Evolutionary conservation across 2,888 invertebrate genomes (phyloP), one percentile per base, ranked within the genome.

Genomic region (Oegoconia quadripuncta): DNA sequence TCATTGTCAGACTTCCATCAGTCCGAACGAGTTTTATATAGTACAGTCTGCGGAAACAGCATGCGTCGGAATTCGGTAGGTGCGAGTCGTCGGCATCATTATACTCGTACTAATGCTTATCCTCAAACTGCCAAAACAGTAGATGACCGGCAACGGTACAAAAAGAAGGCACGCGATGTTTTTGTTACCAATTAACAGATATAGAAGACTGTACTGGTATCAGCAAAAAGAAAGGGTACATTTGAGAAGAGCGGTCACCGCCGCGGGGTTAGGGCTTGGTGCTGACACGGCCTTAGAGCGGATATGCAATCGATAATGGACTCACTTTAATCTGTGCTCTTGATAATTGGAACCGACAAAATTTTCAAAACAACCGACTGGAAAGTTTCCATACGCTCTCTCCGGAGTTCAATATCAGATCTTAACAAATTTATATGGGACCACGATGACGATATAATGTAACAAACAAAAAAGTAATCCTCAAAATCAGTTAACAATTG

Each of bases 211-310:
- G 29, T 16, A 30, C 20, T 32, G 17, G 28, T 36, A 36, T 37
- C 34, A 28, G 20, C 36, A 35, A 34, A 64, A 61, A 62, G 61
- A 61, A 55, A 50, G 55, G 45, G 51, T 50, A 55, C 58, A 50
- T 57, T 58, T 55, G 54, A 58, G 50, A 52, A 50, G 60, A 54
- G 50, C 56, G 59, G 62, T 46, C 58, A 62, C 48, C 42, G 67
- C 70, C 65, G 59, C 59, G 50, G 64, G 51, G 58, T 49, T 26
- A 37, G 25, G 8, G 8, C 13, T 16, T 9, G 52, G 56, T 34
- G 14, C 30, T 53, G 49, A 41, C 28, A 47, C 11, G 41, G 48
- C 44, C 8, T 5, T 16, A n/a, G 5, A 35, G 8, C 8, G 22
- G 6, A 9, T 9, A 22, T 2, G 2, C 9, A 9, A 22, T 9